A percentile compares a stretch with the other conserved stretches of the same genome.
Evolutionary conservation across 2,888 invertebrate species (phyloP).

Genomic region (Melipona beecheii): DNA sequence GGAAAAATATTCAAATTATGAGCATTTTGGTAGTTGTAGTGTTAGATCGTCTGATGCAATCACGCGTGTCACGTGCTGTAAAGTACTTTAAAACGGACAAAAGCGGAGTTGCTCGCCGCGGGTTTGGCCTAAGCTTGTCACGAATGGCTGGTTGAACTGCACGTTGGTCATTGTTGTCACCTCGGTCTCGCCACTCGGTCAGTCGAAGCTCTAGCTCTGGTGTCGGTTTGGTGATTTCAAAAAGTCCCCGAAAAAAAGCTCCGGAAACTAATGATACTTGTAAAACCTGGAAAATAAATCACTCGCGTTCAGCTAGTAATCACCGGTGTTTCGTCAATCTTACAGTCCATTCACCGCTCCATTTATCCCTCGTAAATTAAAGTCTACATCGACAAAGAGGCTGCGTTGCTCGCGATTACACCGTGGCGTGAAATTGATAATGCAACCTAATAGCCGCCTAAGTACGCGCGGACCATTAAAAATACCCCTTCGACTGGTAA

Average conservation of each 20-base stretch:
- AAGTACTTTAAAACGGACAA: too few relatives aligned
- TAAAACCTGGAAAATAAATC: constrained; percentile 62
- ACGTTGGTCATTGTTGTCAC: too few relatives aligned
- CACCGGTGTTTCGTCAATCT: constrained; percentile 65
- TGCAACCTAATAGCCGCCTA: constrained; percentile 58
- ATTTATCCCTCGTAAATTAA: constrained; percentile 67
- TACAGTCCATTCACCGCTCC: constrained; percentile 64
- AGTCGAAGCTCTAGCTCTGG: too few relatives aligned
- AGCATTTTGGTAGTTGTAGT: too few relatives aligned
- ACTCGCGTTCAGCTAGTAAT: constrained; percentile 59
- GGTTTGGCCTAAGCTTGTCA: too few relatives aligned
- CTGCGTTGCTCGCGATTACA: constrained; percentile 63
- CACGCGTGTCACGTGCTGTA: too few relatives aligned
- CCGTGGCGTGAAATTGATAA: constrained; percentile 67
- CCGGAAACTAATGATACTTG: constrained; percentile 52
- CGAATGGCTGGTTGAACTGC: too few relatives aligned
- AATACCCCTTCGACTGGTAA: constrained; percentile 41
- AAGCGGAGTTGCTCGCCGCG: too few relatives aligned
- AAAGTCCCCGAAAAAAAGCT: constrained; percentile 23
- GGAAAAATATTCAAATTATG: too few relatives aligned
- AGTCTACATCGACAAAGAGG: constrained; percentile 59
- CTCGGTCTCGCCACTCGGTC: too few relatives aligned
- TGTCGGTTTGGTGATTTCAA: too few relatives aligned
- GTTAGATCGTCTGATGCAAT: too few relatives aligned
- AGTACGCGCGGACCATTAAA: constrained; percentile 50